phyloP scores from a whole-genome alignment of 2,113 vertebrate genomes.

The Shinisaurus crocodilurus region DNA sequence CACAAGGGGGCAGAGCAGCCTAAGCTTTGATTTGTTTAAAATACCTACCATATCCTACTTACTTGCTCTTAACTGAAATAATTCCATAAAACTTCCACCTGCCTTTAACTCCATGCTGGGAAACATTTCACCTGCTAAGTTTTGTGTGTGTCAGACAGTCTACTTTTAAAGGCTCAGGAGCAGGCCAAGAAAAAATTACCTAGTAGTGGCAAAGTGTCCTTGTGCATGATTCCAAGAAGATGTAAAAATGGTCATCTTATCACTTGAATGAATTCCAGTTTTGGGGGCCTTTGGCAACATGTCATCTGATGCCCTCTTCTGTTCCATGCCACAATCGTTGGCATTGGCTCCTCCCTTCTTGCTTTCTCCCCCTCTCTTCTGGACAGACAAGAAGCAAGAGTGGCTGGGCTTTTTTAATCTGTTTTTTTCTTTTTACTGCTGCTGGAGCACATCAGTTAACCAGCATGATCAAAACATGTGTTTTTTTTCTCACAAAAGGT shows the following conservation, averaged over 20 bases:
- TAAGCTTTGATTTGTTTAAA: neutral
- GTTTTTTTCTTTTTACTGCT: neutral
- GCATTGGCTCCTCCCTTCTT: neutral
- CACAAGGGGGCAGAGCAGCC: slow-evolving; percentile 20
- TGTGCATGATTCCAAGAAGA: neutral
- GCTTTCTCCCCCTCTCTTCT: neutral
- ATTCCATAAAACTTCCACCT: neutral
- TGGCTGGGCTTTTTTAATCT: neutral
- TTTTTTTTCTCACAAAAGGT: too few species aligned
- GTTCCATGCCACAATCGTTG: neutral
- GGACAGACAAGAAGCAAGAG: too few species aligned
- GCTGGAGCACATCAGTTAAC: neutral
- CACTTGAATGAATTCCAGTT: too few species aligned
- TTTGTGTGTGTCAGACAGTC: neutral
- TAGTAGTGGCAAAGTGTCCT: neutral
- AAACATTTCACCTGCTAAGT: neutral
- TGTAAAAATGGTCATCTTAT: neutral
- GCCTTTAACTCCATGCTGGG: neutral
- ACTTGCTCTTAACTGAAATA: neutral
- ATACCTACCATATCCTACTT: neutral
- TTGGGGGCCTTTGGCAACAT: neutral
- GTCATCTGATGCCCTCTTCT: neutral
- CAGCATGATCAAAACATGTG: too few species aligned
- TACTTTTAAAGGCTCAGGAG: neutral
- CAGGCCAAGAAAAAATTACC: neutral